Conservation (phyloP, 2,888 invertebrate genomes). For the Muscina levida region DNA sequence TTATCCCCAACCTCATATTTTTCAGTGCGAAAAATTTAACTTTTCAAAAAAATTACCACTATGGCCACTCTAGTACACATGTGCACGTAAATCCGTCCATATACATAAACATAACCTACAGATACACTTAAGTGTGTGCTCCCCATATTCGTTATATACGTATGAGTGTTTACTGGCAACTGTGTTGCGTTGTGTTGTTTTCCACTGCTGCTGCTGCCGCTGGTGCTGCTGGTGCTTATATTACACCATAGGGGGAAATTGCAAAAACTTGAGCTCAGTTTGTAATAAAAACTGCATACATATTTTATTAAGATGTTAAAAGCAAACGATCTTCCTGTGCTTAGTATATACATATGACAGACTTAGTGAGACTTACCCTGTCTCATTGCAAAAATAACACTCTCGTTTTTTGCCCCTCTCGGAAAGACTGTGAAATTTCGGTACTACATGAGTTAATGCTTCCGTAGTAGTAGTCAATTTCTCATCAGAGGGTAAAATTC, state of each 20-base stretch:
- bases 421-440: neutral
- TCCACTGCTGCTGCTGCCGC: neutral
- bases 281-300: conserved; percentile 26
- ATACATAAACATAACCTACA: neutral
- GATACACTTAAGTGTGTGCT: conserved; percentile 4
- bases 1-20: too few species aligned
- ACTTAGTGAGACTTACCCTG: too few species aligned
- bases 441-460: neutral
- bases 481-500: neutral
- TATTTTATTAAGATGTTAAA: conserved; percentile 20
- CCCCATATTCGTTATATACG: neutral
- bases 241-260: conserved; percentile 35
- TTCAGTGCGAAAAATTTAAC: too few species aligned
- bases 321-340: neutral
- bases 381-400: too few species aligned
- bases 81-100: neutral
- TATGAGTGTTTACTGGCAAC: neutral
- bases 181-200: neutral
- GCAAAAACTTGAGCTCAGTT: conserved; percentile 6
- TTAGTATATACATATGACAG: neutral
- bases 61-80: too few species aligned
- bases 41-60: too few species aligned
- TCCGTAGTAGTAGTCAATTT: neutral
- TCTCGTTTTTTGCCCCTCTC: too few species aligned
- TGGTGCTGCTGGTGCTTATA: neutral